Conservation (phyloP, 2,888 invertebrate genomes). For the Piscicola geometra region DNA sequence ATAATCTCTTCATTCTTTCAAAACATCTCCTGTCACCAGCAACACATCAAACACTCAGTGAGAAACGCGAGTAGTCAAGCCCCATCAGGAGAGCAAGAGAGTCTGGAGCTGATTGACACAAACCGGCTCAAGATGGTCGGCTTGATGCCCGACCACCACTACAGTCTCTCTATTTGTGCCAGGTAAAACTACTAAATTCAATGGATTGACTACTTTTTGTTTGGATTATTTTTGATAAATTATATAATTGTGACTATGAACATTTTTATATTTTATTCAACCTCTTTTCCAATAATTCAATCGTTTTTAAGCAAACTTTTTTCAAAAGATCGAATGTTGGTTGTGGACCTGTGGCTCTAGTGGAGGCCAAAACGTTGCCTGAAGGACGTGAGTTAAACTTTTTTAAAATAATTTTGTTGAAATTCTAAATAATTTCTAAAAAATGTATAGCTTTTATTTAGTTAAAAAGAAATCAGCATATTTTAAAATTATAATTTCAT, state of each 20-base stretch:
- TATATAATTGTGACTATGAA: too few species aligned
- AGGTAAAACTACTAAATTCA: too few species aligned
- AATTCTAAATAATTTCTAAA: too few species aligned
- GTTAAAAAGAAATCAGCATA: too few species aligned
- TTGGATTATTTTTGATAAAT: too few species aligned
- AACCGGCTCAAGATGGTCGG: slow-evolving; percentile 31
- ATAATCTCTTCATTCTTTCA: background rate
- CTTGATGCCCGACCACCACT: slow-evolving; percentile 30
- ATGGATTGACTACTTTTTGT: too few species aligned
- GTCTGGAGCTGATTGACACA: slow-evolving; percentile 35
- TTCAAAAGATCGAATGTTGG: slow-evolving; percentile 69
- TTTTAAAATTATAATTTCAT: too few species aligned
- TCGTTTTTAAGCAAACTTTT: too few species aligned
- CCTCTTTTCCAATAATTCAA: too few species aligned
- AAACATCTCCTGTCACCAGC: background rate
- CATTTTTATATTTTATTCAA: too few species aligned
- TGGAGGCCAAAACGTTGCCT: slow-evolving; percentile 50
- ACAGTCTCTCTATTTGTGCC: slow-evolving; percentile 68
- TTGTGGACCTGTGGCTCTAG: slow-evolving; percentile 65
- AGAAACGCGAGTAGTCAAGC: background rate
- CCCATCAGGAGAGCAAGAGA: slow-evolving; percentile 2
- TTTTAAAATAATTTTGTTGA: too few species aligned
- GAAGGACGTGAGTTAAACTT: slow-evolving; percentile 49
- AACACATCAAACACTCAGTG: background rate
- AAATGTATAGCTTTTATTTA: too few species aligned